Conservation (phyloP, 2,888 invertebrate genomes). For the Macropis europaea region DNA sequence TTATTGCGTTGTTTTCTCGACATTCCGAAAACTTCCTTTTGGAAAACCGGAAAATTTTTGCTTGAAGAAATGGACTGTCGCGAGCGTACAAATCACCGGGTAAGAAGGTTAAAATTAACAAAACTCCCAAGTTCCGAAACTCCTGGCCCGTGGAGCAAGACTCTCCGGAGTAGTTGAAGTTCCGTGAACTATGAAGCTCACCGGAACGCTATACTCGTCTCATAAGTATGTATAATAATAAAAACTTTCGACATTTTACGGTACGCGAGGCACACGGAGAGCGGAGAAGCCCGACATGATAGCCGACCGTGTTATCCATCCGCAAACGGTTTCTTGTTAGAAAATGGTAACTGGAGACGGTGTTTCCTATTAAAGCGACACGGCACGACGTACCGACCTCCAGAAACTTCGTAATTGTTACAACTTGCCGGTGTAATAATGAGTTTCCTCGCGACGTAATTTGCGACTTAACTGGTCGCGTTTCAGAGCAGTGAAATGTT, state of each 20-base stretch:
- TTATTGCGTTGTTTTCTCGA: no score
- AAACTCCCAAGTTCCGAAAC: not conserved
- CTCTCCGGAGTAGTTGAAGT: not conserved
- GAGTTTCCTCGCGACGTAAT: slow-evolving; percentile 34
- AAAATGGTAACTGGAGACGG: slow-evolving; percentile 36
- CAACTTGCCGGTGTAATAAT: slow-evolving; percentile 45
- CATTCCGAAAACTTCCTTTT: no score
- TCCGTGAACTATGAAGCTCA: slow-evolving; percentile 3
- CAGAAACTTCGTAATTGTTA: slow-evolving; percentile 57
- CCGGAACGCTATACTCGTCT: not conserved
- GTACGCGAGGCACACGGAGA: not conserved
- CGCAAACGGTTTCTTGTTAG: slow-evolving; percentile 53
- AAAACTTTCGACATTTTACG: slow-evolving; percentile 15
- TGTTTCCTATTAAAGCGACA: slow-evolving; percentile 55
- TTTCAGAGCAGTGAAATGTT: slow-evolving; percentile 23
- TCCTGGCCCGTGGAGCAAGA: not conserved
- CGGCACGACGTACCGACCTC: slow-evolving; percentile 27
- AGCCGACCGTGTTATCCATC: slow-evolving; percentile 39
- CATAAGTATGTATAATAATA: slow-evolving; percentile 16
- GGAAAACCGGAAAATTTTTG: no score
- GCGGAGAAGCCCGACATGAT: slow-evolving; percentile 15
- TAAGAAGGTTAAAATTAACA: not conserved
- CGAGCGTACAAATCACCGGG: no score
- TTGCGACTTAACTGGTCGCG: slow-evolving; percentile 13
- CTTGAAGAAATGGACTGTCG: no score